phyloP scores from a whole-genome alignment of 2,113 vertebrate species.

The Peromyscus polionotus region DNA sequence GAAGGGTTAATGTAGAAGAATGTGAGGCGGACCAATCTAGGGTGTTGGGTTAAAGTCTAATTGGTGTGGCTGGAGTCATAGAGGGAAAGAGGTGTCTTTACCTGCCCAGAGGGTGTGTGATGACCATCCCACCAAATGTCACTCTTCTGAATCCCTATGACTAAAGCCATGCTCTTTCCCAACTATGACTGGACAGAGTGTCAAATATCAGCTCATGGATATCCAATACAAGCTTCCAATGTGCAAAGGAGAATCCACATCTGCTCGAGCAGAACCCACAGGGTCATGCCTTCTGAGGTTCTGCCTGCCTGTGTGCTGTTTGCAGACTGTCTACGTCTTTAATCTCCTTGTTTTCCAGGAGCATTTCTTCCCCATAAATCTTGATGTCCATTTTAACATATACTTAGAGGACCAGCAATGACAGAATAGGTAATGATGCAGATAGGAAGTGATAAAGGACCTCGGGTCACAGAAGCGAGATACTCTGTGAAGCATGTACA shows the following conservation, averaged over 20 bases:
- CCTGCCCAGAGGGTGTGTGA: fast-evolving
- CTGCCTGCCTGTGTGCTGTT: not conserved
- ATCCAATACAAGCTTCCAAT: not conserved
- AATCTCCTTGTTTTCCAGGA: not conserved
- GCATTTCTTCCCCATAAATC: not conserved
- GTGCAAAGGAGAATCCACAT: no score
- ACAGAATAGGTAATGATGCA: slow-evolving; percentile 12
- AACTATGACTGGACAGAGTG: no score
- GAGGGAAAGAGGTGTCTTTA: not conserved
- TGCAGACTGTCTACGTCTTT: not conserved
- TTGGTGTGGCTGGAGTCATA: no score
- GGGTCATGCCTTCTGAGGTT: no score
- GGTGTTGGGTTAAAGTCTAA: no score
- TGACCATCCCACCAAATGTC: no score
- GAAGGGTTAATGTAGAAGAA: not conserved
- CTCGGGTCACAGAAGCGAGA: not conserved
- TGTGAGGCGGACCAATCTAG: not conserved
- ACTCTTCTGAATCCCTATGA: not conserved
- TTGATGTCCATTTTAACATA: not conserved
- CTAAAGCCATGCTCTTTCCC: no score
- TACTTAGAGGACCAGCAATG: not conserved
- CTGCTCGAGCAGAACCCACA: no score
- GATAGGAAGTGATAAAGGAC: not conserved
- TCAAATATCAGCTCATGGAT: not conserved
- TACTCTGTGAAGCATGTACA: not conserved